phyloP scores from a whole-genome alignment of 2,113 vertebrate species.

The Marcusenius ussheri region DNA sequence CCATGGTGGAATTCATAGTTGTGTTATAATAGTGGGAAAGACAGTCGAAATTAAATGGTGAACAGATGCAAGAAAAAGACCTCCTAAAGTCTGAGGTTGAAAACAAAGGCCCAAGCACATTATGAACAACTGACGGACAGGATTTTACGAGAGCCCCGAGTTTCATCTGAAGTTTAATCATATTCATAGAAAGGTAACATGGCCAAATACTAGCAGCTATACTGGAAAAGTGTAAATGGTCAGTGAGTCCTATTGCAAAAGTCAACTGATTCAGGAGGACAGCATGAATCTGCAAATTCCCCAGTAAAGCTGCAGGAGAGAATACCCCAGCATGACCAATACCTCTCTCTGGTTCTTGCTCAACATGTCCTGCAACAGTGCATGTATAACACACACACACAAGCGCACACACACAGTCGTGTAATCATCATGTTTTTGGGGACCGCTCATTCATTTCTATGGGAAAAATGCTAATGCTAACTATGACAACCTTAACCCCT shows the following conservation, averaged over 20 bases:
- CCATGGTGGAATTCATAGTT: neutral
- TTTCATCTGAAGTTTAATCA: neutral
- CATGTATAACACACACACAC: neutral
- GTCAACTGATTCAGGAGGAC: neutral
- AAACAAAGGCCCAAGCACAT: neutral
- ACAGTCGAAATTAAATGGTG: neutral
- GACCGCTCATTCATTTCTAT: too few species aligned
- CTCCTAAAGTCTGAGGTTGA: neutral
- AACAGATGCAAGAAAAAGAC: neutral
- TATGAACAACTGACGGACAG: neutral
- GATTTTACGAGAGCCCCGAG: neutral
- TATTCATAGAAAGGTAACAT: neutral
- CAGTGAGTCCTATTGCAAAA: neutral
- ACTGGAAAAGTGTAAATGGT: neutral
- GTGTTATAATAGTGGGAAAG: neutral
- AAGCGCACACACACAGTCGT: neutral
- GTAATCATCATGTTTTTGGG: too few species aligned
- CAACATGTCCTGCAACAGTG: neutral
- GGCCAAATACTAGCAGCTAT: neutral
- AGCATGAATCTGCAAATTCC: neutral
- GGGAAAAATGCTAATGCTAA: too few species aligned
- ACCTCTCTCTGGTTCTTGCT: neutral
- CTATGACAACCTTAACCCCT: too few species aligned
- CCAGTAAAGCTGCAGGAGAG: neutral
- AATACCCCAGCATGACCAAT: neutral